phyloP scores from a whole-genome alignment of 2,797 vertebrate genomes.

The Cuniculus paca region DNA sequence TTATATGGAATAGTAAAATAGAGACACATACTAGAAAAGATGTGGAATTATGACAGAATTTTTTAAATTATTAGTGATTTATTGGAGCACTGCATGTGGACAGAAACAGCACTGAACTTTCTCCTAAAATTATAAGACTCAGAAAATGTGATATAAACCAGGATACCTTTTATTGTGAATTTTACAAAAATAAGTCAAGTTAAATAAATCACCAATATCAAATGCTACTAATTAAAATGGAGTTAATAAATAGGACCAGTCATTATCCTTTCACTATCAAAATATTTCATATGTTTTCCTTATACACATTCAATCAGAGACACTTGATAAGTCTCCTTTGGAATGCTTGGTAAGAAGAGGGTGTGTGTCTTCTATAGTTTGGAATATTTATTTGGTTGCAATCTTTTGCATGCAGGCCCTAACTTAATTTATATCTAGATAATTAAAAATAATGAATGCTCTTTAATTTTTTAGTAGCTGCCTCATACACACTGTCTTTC shows the following conservation, averaged over 20 bases:
- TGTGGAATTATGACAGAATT: not conserved
- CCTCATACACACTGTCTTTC: not conserved
- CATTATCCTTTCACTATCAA: not conserved
- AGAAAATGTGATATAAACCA: not conserved
- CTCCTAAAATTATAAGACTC: not conserved
- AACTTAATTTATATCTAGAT: not conserved
- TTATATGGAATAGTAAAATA: not conserved
- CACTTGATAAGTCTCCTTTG: not conserved
- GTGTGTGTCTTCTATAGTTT: not conserved
- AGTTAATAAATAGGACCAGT: not conserved
- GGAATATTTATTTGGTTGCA: not conserved
- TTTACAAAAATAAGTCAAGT: not conserved
- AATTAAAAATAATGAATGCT: not conserved
- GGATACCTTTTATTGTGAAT: not conserved
- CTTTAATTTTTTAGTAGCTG: not conserved
- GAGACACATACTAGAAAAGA: not conserved
- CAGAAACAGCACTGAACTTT: not conserved
- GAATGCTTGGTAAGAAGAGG: not conserved
- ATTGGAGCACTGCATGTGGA: not conserved
- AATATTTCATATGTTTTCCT: not conserved
- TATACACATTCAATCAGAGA: not conserved
- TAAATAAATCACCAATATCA: not conserved
- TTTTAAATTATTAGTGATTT: conserved; percentile 8
- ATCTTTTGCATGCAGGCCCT: not conserved
- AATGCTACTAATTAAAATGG: not conserved